Conservation (phyloP, 2,797 vertebrate genomes). For the Gymnocypris eckloni region DNA sequence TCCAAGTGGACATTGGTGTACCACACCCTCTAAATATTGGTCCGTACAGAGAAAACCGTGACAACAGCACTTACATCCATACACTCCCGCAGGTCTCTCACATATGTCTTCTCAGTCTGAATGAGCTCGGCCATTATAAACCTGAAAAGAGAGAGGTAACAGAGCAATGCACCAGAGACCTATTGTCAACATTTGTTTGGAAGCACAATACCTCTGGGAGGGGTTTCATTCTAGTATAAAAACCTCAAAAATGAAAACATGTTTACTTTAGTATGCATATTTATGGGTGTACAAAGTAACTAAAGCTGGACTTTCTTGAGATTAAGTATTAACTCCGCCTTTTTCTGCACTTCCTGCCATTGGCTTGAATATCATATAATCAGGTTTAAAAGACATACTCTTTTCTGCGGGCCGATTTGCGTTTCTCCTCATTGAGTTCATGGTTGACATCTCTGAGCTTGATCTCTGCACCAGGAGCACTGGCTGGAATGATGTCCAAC, state of each 20-base stretch:
- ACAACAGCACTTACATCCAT: constrained; percentile 89
- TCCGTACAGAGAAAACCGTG: neutral
- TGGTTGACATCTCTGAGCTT: constrained; percentile 94
- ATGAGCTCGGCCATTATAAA: constrained; percentile 99
- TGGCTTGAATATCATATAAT: neutral
- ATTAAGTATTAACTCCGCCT: constrained; percentile 9
- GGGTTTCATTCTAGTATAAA: neutral
- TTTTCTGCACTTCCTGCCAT: constrained; percentile 17
- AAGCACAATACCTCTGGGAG: constrained; percentile 31
- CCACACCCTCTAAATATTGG: constrained; percentile 29
- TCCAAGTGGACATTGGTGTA: constrained; percentile 30
- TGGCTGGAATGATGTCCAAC: constrained; percentile 95
- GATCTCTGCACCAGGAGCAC: constrained; percentile 92
- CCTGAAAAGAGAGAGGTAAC: constrained; percentile 69
- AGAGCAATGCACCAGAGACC: constrained; percentile 1
- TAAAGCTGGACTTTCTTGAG: neutral
- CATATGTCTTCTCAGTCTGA: constrained; percentile 98
- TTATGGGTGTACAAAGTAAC: neutral
- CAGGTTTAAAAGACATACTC: constrained; percentile 80
- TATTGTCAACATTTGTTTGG: constrained; percentile 27
- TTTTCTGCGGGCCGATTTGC: constrained; percentile 97
- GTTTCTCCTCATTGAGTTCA: constrained; percentile 96
- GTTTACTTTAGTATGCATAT: constrained; percentile 12
- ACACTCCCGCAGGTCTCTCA: constrained; percentile 96
- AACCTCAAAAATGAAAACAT: constrained; percentile 38